These are phyloP conservation scores for Pteropus alecto DNA, from an alignment of 2,113 vertebrate genomes.

Conservation along the genomic window DNA sequence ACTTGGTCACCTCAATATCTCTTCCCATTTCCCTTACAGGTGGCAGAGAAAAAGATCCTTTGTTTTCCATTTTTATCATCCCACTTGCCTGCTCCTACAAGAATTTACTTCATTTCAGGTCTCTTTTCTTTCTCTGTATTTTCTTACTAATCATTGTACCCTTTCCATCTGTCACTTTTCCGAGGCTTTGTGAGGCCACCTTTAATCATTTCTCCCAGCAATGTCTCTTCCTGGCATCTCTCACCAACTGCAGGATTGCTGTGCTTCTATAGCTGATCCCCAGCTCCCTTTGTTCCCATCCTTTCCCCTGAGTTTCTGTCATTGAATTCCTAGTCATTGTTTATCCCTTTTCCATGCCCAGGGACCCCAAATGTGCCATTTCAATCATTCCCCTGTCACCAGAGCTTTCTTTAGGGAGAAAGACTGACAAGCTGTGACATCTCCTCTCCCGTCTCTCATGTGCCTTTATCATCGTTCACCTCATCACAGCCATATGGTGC, in stretches of 20 bases:
- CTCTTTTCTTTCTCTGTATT: not conserved
- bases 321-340: slow-evolving; percentile 53
- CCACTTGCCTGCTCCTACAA: not conserved
- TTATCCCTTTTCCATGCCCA: not conserved
- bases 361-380: not conserved
- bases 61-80: not conserved
- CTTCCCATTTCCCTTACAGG: not conserved
- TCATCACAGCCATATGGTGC: slow-evolving; percentile 28
- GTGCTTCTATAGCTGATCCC: no score
- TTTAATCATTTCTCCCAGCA: slow-evolving; percentile 17
- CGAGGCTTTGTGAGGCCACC: not conserved
- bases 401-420: slow-evolving; percentile 48
- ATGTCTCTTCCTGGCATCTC: not conserved
- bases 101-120: not conserved
- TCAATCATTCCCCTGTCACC: slow-evolving; percentile 53
- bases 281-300: not conserved
- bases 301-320: not conserved
- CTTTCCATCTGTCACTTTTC: not conserved
- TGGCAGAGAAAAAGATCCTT: not conserved
- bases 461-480: not conserved
- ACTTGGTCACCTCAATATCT: not conserved
- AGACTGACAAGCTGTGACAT: slow-evolving; percentile 39
- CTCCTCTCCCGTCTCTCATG: not conserved
- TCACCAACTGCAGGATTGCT: not conserved
- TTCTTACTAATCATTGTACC: not conserved